A percentile compares a stretch with the other conserved stretches of the same genome.
Evolutionary conservation across 2,888 invertebrate genomes (phyloP).

Genomic region (Imbricaverruca yamaguchii): DNA sequence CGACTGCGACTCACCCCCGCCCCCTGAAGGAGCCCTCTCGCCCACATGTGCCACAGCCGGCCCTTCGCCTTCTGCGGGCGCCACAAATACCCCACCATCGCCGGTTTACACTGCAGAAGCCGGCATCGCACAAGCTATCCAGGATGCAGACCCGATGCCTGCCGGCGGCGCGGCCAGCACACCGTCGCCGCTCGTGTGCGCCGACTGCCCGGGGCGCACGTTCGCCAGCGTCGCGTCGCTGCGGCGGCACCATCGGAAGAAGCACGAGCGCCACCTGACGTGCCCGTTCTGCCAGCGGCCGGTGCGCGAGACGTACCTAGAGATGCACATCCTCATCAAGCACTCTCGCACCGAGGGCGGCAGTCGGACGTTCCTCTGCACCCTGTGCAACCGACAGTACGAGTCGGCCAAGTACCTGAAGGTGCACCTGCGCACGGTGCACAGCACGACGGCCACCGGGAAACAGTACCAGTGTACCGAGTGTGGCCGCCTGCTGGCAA

Average conservation of each 20-base stretch:
- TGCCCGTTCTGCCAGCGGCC: not conserved
- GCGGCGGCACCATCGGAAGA: conserved; percentile 32
- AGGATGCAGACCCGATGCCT: not conserved
- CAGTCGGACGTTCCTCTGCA: not conserved
- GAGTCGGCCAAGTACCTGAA: conserved; percentile 15
- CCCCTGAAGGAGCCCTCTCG: not conserved
- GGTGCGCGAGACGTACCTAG: not conserved
- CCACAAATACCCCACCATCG: not conserved
- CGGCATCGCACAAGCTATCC: not conserved
- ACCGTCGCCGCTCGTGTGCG: conserved; percentile 24
- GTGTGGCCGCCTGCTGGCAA: conserved; percentile 1
- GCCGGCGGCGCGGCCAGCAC: not conserved
- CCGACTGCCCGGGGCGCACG: conserved; percentile 30
- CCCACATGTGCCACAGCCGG: not conserved
- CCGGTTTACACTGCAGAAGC: not conserved
- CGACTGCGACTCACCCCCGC: no score
- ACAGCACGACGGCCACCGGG: not conserved
- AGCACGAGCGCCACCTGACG: conserved; percentile 28
- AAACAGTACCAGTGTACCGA: conserved; percentile 18
- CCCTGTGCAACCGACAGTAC: not conserved
- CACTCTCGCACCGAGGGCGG: not conserved
- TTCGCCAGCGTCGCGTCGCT: conserved; percentile 33
- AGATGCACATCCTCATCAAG: conserved; percentile 18
- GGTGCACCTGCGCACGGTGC: not conserved
- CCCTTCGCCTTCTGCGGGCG: not conserved